Conservation (phyloP, 2,113 vertebrate genomes). For the Corvus moneduloides region DNA sequence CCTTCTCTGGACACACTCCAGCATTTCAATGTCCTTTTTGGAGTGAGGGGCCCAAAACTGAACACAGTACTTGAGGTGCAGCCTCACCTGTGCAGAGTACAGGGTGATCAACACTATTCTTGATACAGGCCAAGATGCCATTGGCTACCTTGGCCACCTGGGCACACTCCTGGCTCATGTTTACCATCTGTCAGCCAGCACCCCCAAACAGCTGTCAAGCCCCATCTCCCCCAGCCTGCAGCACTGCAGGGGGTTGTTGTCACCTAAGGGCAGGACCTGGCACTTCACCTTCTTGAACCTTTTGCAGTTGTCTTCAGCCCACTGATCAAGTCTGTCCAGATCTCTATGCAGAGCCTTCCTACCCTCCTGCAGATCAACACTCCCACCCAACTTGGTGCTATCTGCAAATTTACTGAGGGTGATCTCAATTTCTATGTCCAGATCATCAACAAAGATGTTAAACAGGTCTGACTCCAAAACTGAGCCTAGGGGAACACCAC, state of each 20-base stretch:
- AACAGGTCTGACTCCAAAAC: background rate
- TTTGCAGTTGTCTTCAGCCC: background rate
- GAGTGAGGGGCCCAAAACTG: background rate
- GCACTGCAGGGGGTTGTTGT: background rate
- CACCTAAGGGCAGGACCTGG: background rate
- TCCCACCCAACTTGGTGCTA: background rate
- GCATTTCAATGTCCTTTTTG: background rate
- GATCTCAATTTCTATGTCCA: background rate
- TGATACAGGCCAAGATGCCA: background rate
- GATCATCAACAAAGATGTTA: background rate
- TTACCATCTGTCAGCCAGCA: background rate
- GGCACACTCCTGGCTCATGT: background rate
- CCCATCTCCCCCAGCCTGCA: background rate
- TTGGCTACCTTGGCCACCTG: background rate
- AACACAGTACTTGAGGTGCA: background rate
- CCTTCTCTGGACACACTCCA: background rate
- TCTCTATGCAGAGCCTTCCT: background rate
- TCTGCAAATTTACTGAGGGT: background rate
- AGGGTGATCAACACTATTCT: background rate
- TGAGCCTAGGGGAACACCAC: accelerated
- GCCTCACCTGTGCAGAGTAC: background rate
- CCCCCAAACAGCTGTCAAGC: background rate
- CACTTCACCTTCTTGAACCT: background rate
- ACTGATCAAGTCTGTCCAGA: background rate
- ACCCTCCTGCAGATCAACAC: background rate